Conservation (phyloP, 35 echinoderm and acorn worm genomes). For the Strongylocentrotus purpuratus region DNA sequence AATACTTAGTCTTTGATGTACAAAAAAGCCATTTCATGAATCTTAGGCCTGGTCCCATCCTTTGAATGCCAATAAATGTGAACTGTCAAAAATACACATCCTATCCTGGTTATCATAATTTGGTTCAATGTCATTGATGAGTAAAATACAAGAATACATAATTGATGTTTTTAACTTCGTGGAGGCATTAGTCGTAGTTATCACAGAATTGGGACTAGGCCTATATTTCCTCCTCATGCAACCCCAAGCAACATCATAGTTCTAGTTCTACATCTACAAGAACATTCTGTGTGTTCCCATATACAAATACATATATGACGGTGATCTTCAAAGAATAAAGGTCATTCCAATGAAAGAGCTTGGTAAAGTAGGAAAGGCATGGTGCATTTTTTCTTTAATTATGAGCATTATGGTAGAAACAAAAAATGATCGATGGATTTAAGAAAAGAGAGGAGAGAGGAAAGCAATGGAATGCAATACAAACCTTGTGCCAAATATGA, state of each 20-base stretch:
- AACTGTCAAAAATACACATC: no score
- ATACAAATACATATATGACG: background rate
- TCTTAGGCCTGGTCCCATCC: no score
- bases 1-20: no score
- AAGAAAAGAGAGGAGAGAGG: background rate
- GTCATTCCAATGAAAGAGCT: background rate
- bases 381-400: background rate
- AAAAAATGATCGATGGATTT: background rate
- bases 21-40: no score
- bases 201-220: no score
- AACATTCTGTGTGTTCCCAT: background rate
- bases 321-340: background rate
- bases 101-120: no score
- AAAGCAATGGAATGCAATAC: background rate
- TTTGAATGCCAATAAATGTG: no score
- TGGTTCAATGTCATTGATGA: no score
- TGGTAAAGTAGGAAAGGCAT: background rate
- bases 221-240: background rate
- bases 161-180: no score
- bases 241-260: background rate
- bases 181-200: no score
- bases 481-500: slow-evolving; percentile 9
- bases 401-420: background rate
- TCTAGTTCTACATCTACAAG: background rate
- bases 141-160: no score